Evolutionary conservation across 2,888 invertebrate species (phyloP).

Genomic region (Caenorhabditis virilis): DNA sequence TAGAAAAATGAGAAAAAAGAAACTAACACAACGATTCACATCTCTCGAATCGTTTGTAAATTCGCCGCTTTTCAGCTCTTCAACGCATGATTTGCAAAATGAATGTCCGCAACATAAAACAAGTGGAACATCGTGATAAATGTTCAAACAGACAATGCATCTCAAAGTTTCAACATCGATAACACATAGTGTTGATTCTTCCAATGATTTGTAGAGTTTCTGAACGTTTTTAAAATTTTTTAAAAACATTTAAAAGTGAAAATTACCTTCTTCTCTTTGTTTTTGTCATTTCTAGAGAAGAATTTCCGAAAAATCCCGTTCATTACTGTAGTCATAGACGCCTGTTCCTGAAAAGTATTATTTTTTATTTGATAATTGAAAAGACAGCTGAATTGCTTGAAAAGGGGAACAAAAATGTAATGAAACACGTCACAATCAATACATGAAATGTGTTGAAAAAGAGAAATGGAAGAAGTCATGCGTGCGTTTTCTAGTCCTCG

Average conservation of each 20-base stretch:
- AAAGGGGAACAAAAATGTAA: too few species aligned
- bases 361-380: too few species aligned
- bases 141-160: constrained; percentile 23
- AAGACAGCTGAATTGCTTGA: too few species aligned
- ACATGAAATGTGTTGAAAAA: too few species aligned
- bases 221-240: constrained; percentile 7
- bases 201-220: constrained; percentile 17
- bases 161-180: constrained; percentile 25
- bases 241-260: neutral
- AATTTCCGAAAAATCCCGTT: constrained; percentile 17
- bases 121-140: constrained; percentile 22
- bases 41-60: constrained; percentile 7
- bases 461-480: too few species aligned
- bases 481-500: too few species aligned
- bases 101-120: constrained; percentile 32
- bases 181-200: constrained; percentile 16
- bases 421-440: too few species aligned
- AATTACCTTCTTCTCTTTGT: constrained; percentile 16
- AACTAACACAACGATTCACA: constrained; percentile 12
- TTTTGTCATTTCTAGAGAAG: constrained; percentile 21
- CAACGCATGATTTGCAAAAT: constrained; percentile 26
- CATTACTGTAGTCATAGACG: too few species aligned
- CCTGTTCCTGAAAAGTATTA: too few species aligned
- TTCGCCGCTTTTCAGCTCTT: constrained; percentile 18
- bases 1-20: neutral